These are phyloP conservation scores for Oxyruncus cristatus DNA, from an alignment of 2,113 vertebrate genomes.

Conservation along the genomic window DNA sequence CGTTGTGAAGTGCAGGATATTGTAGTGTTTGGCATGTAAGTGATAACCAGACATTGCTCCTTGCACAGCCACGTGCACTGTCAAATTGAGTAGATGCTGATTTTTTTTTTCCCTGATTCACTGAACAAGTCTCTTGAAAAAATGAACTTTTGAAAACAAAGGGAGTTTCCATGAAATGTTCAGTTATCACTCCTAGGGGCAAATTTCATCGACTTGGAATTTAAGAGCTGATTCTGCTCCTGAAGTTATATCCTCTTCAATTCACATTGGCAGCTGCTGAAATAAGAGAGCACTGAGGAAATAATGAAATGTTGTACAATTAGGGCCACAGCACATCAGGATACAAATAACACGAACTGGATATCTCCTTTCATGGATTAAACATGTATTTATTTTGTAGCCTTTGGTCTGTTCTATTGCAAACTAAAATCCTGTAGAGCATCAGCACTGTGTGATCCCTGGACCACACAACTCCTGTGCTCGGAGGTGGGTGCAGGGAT, in stretches of 20 bases:
- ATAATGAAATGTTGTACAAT: conserved; percentile 41
- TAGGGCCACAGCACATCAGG: neutral
- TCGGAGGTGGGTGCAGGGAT: neutral
- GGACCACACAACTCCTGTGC: neutral
- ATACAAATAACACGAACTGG: neutral
- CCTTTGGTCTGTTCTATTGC: neutral
- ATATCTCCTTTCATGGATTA: neutral
- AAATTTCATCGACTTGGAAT: conserved; percentile 25
- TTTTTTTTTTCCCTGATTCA: neutral
- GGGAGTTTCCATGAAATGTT: neutral
- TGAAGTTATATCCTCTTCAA: conserved; percentile 53
- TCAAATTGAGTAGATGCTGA: neutral
- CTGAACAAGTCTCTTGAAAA: neutral
- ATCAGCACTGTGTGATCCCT: neutral
- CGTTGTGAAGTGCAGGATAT: neutral
- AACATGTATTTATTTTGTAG: neutral
- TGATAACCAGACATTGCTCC: neutral
- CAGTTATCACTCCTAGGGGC: conserved; percentile 19
- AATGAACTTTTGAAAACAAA: conserved; percentile 24
- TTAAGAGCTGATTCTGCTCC: conserved; percentile 48
- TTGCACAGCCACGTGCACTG: neutral
- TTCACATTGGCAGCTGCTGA: conserved; percentile 56
- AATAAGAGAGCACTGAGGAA: conserved; percentile 33
- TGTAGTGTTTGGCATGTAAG: neutral
- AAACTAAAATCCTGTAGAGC: neutral